Base-by-base conservation (phyloP, 2,888 invertebrate genomes). In the Geotrupes spiniger region DNA sequence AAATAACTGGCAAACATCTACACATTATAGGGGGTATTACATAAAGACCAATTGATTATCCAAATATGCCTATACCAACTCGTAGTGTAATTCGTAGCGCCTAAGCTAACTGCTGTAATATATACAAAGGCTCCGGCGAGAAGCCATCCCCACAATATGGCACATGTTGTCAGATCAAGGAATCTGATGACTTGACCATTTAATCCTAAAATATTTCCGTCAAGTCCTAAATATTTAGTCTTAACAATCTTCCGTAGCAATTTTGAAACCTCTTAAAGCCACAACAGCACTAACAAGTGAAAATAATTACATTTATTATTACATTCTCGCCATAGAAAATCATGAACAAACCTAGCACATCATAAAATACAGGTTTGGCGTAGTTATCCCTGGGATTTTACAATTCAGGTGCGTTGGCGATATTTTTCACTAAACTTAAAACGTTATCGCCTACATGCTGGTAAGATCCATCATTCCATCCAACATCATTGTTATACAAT, bases 361-460 rank as follows among this genome's bases (percentile, higher is more conserved):
- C 67, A 42, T 58, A 68, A 54, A 60, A 68, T 9, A 66, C 61
- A 5, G 61, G 52, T 43, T 63, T 63, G 40, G 60, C 64, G 15
- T 47, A 41, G 26, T 50, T 38, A 3, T 27, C 10, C 6, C 9
- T 63, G 14, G 33, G 63, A 0, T 75, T 63, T 9, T 69, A 48
- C 10, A 73, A 48, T 61, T 73, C 69, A 0, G 66, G 62, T 8
- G 70, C 66, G 48, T 70, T 63, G 5, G 66, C 68, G 11, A 74
- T 52, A 33, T 52, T 51, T 53, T 57, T 62, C 1, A 80, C 69
- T n/a, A 83, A 65, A 1, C 75, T 76, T 44, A 83, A 61, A 14
- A 80, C 58, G 65, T 84, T 84, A 49, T 81, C 80, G 1, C 83
- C 84, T 47, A 78, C 77, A 63, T 83, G 78, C 60, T 85, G 85